Percentiles rank a stretch among this genome's conserved stretches.
These are phyloP conservation scores for Chrysochloris asiatica DNA, from an alignment of 2,113 vertebrate species.

Conservation along the genomic window DNA sequence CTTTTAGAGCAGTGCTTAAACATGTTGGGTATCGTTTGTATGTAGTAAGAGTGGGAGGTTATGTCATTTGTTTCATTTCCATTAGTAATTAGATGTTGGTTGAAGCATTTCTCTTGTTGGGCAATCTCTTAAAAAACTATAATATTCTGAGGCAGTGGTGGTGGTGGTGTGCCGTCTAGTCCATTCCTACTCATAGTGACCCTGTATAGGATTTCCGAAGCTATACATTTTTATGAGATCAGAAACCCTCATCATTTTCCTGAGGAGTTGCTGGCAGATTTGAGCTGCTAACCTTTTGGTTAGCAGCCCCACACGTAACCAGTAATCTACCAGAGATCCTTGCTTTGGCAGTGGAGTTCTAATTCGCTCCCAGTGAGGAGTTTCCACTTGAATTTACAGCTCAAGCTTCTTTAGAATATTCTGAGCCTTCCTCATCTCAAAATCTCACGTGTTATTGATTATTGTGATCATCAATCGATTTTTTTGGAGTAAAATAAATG, in stretches of 20 bases:
- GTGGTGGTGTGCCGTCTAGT: no score
- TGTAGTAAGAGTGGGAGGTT: background rate
- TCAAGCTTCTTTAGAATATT: background rate
- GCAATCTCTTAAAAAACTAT: background rate
- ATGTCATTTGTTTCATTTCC: slow-evolving; percentile 43
- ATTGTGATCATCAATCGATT: background rate
- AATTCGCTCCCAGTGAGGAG: background rate
- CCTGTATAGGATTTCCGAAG: no score
- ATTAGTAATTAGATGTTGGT: slow-evolving; percentile 47
- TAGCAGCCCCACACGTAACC: no score
- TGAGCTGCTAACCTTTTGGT: no score
- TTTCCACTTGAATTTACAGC: background rate
- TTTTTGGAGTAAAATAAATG: background rate
- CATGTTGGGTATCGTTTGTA: background rate
- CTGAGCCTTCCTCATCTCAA: background rate
- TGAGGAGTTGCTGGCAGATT: no score
- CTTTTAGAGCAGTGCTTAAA: background rate
- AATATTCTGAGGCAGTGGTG: background rate
- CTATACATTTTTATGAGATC: no score
- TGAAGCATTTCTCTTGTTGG: slow-evolving; percentile 32
- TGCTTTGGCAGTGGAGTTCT: no score
- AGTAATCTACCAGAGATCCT: no score
- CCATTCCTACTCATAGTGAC: no score
- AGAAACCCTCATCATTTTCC: no score
- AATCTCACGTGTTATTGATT: background rate